Evolutionary conservation across 2,888 invertebrate genomes (phyloP), one percentile per base, ranked within the genome.

Genomic region (Tenthredo notha): DNA sequence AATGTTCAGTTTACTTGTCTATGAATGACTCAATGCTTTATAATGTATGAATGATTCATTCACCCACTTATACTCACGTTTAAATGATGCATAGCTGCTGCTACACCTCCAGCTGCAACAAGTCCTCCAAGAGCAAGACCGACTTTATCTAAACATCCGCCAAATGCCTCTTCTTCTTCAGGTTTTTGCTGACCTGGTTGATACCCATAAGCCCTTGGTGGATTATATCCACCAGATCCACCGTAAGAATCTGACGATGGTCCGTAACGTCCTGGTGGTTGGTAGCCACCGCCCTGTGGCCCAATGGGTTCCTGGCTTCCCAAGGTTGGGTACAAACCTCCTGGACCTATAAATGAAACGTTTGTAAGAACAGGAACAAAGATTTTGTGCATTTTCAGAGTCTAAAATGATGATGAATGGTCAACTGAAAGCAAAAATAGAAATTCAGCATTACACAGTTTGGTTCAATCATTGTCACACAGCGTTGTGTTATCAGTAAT

Each of bases 91-190:
- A 92, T 91, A 33, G 92, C 92, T 29, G 92, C 93, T 43, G 93
- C 93, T 50, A 92, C 91, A 33, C 93, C 93, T 85, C 93, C 93
- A 47, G 92, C 93, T 18, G 93, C 93, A 75, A 92, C 91, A 29
- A 93, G 88, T 84, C 92, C 93, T 37, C 93, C 93, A 65, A 93
- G 85, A 18, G 93, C 92, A 58, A 93, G 84, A 12, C 92, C 93
- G 85, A 93, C 91, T 91, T 93, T 93, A 84, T 92, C 92, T 74
- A 93, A 85, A 58, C 90, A 91, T n/a, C 90, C 90, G 61, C 91
- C 89, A 65, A 92, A 92, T 33, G 87, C 87, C 21, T 89, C 89
- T 83, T 90, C 90, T 84, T 92, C 92, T 85, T 92, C 91, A 61
- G 91, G 67, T 78, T 92, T 90, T 70, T 91, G 88, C 29, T 89